These are phyloP conservation scores for Diarsia dahlii DNA, from an alignment of 2,888 invertebrate species.

Conservation along the genomic window DNA sequence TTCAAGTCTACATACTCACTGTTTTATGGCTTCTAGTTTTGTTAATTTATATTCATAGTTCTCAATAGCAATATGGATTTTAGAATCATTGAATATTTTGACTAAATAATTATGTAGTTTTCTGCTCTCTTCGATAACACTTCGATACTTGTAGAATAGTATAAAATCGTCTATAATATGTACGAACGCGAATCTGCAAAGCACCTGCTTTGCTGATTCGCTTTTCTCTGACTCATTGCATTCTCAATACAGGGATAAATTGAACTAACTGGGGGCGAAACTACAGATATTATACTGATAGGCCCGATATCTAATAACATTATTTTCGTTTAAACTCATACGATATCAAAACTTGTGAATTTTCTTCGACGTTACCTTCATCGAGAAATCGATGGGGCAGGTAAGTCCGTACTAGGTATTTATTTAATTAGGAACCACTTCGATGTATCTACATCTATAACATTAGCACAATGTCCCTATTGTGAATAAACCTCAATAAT, in stretches of 20 bases:
- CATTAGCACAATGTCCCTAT: not conserved
- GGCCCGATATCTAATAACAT: not conserved
- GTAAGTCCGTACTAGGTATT: not conserved
- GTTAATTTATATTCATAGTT: constrained; percentile 2
- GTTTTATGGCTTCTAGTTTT: constrained; percentile 13
- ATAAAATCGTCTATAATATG: not conserved
- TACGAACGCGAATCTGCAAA: not conserved
- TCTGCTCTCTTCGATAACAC: not conserved
- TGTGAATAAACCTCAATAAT: not conserved
- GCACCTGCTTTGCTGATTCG: too few relatives aligned
- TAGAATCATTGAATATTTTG: not conserved
- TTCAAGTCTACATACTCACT: constrained; percentile 20
- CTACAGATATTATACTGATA: not conserved
- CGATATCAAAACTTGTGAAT: not conserved
- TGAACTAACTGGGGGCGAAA: not conserved
- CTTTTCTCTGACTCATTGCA: not conserved
- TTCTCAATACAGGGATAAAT: not conserved
- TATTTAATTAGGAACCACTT: not conserved
- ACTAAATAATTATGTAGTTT: not conserved
- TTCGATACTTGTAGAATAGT: not conserved
- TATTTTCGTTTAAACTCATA: not conserved
- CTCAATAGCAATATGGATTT: not conserved
- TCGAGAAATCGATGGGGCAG: not conserved
- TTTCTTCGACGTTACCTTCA: too few relatives aligned
- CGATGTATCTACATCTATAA: not conserved